phyloP scores from a whole-genome alignment of 2,113 vertebrate species.

The Bubo blakistoni region DNA sequence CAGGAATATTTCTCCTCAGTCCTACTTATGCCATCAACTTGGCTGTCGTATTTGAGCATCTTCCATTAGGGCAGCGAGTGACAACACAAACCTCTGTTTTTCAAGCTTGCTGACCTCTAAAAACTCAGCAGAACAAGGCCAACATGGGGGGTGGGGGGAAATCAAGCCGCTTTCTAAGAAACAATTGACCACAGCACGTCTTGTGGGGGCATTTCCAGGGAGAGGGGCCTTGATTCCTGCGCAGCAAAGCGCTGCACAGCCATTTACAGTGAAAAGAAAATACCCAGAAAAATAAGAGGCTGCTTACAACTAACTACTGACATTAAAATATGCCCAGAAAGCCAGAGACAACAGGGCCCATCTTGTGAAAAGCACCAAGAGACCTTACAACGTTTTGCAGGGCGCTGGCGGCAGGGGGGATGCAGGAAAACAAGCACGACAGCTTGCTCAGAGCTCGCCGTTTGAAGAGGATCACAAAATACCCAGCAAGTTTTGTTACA shows the following conservation, averaged over 20 bases:
- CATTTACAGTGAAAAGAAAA: not conserved
- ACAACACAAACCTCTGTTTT: not conserved
- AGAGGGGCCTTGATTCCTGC: not conserved
- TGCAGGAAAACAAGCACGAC: not conserved
- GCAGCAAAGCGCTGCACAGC: not conserved
- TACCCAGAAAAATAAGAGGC: not conserved
- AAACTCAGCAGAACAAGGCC: not conserved
- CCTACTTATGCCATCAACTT: not conserved
- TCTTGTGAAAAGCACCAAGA: not conserved
- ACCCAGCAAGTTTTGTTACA: rapidly evolving
- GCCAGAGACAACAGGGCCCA: not conserved
- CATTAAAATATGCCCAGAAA: not conserved
- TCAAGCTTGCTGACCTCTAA: not conserved
- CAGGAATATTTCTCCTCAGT: not conserved
- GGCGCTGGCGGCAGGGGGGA: not conserved
- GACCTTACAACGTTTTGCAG: not conserved
- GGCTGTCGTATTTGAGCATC: rapidly evolving
- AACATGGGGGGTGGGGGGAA: rapidly evolving
- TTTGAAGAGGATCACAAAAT: rapidly evolving
- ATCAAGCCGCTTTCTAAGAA: not conserved
- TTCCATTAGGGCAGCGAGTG: not conserved
- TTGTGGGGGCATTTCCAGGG: not conserved
- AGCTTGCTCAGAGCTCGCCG: not conserved
- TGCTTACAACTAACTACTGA: not conserved
- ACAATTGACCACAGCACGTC: not conserved